A percentile compares a stretch with the other conserved stretches of the same genome.
Conservation (phyloP, 2,888 invertebrate genomes). For the Brachyptera risi region DNA sequence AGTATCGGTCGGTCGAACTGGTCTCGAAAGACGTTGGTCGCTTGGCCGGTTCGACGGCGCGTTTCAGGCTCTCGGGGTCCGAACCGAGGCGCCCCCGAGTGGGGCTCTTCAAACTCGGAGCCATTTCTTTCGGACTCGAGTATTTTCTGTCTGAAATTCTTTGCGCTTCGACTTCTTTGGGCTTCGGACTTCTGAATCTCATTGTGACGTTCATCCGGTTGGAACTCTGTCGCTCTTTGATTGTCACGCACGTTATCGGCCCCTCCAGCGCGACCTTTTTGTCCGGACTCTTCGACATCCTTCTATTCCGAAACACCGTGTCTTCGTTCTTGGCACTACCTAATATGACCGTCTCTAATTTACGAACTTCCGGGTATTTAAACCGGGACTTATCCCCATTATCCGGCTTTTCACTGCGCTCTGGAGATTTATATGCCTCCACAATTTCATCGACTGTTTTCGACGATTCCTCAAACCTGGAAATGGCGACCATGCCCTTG, state of each 20-base stretch:
- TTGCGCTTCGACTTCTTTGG: background rate
- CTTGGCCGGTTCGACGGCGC: background rate
- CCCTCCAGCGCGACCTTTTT: slow-evolving; percentile 21
- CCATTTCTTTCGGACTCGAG: background rate
- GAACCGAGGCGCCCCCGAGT: background rate
- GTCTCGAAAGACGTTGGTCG: background rate
- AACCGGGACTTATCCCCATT: background rate
- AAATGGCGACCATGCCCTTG: background rate
- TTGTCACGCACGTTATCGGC: slow-evolving; percentile 13
- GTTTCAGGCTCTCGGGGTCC: background rate
- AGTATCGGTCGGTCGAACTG: slow-evolving; percentile 38
- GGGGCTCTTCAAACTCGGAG: background rate
- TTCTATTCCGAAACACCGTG: background rate
- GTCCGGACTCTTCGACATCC: slow-evolving; percentile 32
- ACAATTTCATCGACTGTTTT: background rate
- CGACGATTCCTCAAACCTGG: background rate
- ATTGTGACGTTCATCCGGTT: slow-evolving; percentile 16
- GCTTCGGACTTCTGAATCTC: background rate
- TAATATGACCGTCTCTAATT: background rate
- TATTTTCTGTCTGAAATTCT: background rate
- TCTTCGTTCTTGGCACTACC: background rate
- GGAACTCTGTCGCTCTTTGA: slow-evolving; percentile 23
- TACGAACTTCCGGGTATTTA: background rate
- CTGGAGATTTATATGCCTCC: background rate
- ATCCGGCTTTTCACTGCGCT: background rate